A percentile compares a stretch with the other conserved stretches of the same genome.
Evolutionary conservation across 2,888 invertebrate genomes (phyloP).

Genomic region (Rhagonycha lutea): DNA sequence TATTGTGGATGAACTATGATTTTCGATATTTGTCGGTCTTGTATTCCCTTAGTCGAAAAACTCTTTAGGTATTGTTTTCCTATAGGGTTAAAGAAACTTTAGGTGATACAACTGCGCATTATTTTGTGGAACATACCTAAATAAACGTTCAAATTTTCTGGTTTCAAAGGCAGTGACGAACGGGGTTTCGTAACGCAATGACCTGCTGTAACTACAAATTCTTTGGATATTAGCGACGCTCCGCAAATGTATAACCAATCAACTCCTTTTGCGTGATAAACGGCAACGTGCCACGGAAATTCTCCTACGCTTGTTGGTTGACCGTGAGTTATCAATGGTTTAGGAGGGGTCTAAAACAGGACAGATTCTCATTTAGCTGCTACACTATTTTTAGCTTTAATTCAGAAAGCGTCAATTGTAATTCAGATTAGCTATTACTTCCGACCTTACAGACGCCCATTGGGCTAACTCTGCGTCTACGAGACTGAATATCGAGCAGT

Average conservation of each 20-base stretch:
- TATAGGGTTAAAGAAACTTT: slow-evolving; percentile 1
- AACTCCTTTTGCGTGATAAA: slow-evolving; percentile 56
- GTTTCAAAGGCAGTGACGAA: slow-evolving; percentile 43
- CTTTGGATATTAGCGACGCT: slow-evolving; percentile 62
- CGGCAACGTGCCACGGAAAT: slow-evolving; percentile 72
- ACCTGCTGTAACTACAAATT: slow-evolving; percentile 65
- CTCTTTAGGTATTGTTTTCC: slow-evolving; percentile 47
- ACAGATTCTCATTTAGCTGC: too few species aligned
- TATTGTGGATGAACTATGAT: slow-evolving; percentile 54
- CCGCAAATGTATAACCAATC: slow-evolving; percentile 65
- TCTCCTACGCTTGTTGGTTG: slow-evolving; percentile 64
- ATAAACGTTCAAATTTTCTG: slow-evolving; percentile 47
- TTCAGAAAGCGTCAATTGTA: too few species aligned
- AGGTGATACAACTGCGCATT: too few species aligned
- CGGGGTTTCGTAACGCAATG: slow-evolving; percentile 62
- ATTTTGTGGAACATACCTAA: slow-evolving; percentile 37
- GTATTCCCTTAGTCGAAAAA: slow-evolving; percentile 54
- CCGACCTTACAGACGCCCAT: too few species aligned
- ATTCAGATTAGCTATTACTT: too few species aligned
- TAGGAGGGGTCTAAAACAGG: slow-evolving; percentile 44
- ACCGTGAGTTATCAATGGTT: slow-evolving; percentile 64
- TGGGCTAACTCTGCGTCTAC: too few species aligned
- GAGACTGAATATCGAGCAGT: too few species aligned
- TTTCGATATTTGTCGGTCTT: slow-evolving; percentile 55
- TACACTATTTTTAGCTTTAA: too few species aligned